Base-by-base conservation (phyloP, 2,113 vertebrate genomes). In the Barbus barbus region DNA sequence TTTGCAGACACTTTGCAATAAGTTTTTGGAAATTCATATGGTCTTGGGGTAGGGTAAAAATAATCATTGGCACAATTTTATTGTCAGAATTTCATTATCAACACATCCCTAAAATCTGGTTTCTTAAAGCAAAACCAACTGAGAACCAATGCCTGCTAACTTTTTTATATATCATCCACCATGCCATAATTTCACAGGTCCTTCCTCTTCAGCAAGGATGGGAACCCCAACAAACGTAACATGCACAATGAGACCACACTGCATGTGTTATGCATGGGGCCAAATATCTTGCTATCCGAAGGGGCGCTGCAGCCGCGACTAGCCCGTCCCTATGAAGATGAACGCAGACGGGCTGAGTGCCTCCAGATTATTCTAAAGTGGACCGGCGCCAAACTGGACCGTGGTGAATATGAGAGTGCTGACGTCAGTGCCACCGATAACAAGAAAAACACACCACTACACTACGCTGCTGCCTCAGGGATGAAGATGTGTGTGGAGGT, bases 401-500 rank as follows among this genome's bases (percentile, higher is more conserved):
- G 95, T 38, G 97, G 97, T 22, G 96, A 98, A 77, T 99, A 97
- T 73, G 98, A 99, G 91, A 93, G 92, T 61, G 97, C 97, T 85
- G 96, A 98, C 63, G 90, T 97, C 87, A 97, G 97, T 80, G 96
- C 97, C 86, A 93, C 94, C 0, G 98, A 99, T 94, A 97, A 98
- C 90, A 98, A 98, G 93, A 98, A 97, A 91, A 98, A 96, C 92
- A 98, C 97, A 28, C 94, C 96, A 79, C 93, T 99, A 88, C 98
- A 99, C 93, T 99, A 99, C 83, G 96, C 97, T 86, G 97, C 97
- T 88, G 97, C 97, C 94, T 97, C 97, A 91, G 98, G 98, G 93
- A 98, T 98, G 97, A 98, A 96, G 95, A 96, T 93, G n/a, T 97
- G 97, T 90, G 97, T 99, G 1, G 96, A 97, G 97, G 98, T 99